A percentile compares a stretch with the other conserved stretches of the same genome.
Evolutionary conservation across 2,113 vertebrate species (phyloP).

Genomic region (Percina caprodes): DNA sequence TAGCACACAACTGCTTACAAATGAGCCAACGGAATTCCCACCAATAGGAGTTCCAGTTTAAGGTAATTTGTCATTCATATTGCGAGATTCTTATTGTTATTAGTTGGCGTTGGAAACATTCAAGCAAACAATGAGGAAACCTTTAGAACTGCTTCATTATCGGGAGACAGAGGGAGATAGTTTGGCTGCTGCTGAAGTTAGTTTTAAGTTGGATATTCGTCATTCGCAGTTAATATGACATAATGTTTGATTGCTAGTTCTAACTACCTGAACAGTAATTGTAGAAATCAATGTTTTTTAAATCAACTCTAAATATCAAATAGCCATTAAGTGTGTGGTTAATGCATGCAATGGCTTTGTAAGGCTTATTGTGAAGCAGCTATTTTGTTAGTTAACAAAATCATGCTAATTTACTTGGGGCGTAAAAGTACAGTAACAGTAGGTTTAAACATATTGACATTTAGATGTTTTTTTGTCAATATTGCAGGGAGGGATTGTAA

Average conservation of each 20-base stretch:
- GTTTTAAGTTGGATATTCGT: no score
- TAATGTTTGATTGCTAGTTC: neutral
- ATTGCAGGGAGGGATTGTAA: neutral
- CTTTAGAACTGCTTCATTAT: neutral
- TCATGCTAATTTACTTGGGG: no score
- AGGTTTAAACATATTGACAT: neutral
- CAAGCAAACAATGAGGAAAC: no score
- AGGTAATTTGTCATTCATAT: neutral
- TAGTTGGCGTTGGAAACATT: neutral
- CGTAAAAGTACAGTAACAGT: no score
- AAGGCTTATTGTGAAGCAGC: neutral
- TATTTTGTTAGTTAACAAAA: neutral
- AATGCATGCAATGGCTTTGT: neutral
- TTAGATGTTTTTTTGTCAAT: neutral
- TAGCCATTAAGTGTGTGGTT: no score
- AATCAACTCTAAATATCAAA: no score
- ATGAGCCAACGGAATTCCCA: neutral
- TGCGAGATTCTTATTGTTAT: neutral
- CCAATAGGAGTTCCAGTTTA: neutral
- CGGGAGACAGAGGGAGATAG: neutral
- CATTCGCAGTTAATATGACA: no score
- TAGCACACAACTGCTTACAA: neutral
- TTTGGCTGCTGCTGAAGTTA: neutral
- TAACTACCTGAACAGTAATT: neutral
- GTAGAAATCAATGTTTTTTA: neutral